Base-by-base conservation (phyloP, 2,888 invertebrate genomes). In the Lepidocyrtinus sp. region DNA sequence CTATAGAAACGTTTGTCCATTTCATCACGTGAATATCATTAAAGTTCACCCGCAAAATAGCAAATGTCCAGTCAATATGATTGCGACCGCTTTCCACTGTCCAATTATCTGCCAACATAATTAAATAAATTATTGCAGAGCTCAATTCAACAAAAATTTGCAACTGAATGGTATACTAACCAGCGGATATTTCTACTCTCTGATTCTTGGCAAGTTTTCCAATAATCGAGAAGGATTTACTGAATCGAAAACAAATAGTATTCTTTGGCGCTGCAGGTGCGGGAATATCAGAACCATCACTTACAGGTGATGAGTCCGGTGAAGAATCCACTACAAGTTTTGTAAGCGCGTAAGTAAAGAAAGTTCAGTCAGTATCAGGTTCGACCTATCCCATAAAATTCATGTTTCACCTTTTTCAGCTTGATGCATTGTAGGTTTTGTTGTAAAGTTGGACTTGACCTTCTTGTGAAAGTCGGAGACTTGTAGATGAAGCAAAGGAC, bases 121-220 rank as follows among this genome's bases (percentile, higher is more conserved):
- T 22, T 15, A n/a, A 80, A 74, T 22, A 27, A n/a, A 15, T 50
- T 19, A 19, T 21, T 64, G 26, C n/a, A 61, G 24, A 24, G 12
- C 24, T 2, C 21, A 55, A 46, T 36, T 46, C 46, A 9, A 15
- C 27, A 69, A 15, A n/a, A 50, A 69, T 26, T 3, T 9, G 24
- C 63, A 64, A 22, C 55, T 2, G 15, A 36, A 9, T 46, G 19
- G 21, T 22, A 73, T 19, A 24, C 69, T 64, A 75, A 86, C 86
- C 85, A 15, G 84, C 81, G 63, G 82, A 85, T 50, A 86, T 77
- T 74, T 86, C 84, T 0, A 86, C 78, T 21, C 84, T 77, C 72
- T 86, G 86, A 75, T 75, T 84, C 78, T 86, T 85, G 1, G 85
- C 83, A 22, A 86, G 78, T 61, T 86, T 86, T 25, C 76, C 86